Percentiles rank a stretch among this genome's conserved stretches.
Evolutionary conservation across 64 coral and sea anemone species (phyloP).

Genomic region (Dendronephthya gigantea): DNA sequence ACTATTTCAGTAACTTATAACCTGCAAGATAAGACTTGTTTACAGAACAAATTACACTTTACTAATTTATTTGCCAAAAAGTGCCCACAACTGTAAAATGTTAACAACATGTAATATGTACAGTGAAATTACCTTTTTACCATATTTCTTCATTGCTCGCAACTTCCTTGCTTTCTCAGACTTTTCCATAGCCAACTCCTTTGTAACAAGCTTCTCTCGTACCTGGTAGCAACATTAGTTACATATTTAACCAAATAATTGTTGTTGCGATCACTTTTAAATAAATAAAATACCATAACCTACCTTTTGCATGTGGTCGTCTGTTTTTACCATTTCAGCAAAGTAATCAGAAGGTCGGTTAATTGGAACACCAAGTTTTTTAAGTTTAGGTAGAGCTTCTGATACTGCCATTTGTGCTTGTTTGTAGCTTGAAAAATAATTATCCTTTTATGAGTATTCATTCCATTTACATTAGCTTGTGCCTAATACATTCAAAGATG

Average conservation of each 20-base stretch:
- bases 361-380: conserved; percentile 49
- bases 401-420: conserved; percentile 66
- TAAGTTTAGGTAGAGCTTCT: conserved; percentile 51
- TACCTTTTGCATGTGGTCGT: conserved; percentile 99
- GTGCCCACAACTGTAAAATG: too few species aligned
- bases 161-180: conserved; percentile 88
- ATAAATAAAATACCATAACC: background rate
- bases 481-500: too few species aligned
- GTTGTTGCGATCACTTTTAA: too few species aligned
- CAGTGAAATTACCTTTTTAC: conserved; percentile 70
- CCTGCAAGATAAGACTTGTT: too few species aligned
- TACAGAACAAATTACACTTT: too few species aligned
- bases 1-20: too few species aligned
- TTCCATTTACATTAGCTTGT: too few species aligned
- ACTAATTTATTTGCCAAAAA: too few species aligned
- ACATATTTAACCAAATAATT: too few species aligned
- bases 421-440: conserved; percentile 52
- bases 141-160: conserved; percentile 95
- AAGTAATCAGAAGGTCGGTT: conserved; percentile 84
- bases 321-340: conserved; percentile 97
- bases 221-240: too few species aligned
- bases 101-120: too few species aligned
- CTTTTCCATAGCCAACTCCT: conserved; percentile 69
- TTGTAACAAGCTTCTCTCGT: conserved; percentile 66
- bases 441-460: background rate